These are phyloP conservation scores for Poliocrania exsul DNA, from an alignment of 2,797 vertebrate genomes.

Conservation along the genomic window DNA sequence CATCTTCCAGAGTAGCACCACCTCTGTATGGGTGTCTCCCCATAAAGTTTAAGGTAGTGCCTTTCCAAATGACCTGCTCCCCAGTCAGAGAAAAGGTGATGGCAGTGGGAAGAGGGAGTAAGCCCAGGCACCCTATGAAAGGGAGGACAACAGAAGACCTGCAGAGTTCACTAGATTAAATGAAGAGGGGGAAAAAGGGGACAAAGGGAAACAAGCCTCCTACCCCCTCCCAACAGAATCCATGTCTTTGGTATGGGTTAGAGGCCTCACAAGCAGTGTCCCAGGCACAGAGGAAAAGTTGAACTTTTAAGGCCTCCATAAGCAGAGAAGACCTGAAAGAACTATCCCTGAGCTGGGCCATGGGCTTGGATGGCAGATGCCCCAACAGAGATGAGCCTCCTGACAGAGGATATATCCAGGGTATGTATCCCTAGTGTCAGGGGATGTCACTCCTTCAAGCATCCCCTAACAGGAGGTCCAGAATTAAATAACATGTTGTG, in stretches of 20 bases:
- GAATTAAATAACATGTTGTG: background rate
- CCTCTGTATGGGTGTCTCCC: background rate
- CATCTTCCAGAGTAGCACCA: background rate
- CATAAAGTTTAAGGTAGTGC: background rate
- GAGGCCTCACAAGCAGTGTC: background rate
- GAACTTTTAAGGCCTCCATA: background rate
- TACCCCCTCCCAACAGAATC: background rate
- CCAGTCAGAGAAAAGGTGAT: background rate
- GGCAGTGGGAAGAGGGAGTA: background rate
- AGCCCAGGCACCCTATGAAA: background rate
- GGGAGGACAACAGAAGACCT: background rate
- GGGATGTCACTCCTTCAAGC: background rate
- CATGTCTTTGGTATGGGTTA: background rate
- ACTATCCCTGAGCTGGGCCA: background rate
- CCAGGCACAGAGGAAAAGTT: background rate
- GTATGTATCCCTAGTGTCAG: background rate
- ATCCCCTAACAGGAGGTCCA: accelerated
- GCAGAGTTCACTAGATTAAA: background rate
- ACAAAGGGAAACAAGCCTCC: accelerated
- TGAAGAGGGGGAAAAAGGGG: background rate
- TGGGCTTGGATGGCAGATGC: background rate
- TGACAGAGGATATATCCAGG: accelerated
- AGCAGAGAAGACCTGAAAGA: background rate
- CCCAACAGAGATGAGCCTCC: background rate
- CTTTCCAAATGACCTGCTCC: background rate